Conservation (phyloP, 92 coral and sea anemone genomes). For the Parazoanthus atlanticus region DNA sequence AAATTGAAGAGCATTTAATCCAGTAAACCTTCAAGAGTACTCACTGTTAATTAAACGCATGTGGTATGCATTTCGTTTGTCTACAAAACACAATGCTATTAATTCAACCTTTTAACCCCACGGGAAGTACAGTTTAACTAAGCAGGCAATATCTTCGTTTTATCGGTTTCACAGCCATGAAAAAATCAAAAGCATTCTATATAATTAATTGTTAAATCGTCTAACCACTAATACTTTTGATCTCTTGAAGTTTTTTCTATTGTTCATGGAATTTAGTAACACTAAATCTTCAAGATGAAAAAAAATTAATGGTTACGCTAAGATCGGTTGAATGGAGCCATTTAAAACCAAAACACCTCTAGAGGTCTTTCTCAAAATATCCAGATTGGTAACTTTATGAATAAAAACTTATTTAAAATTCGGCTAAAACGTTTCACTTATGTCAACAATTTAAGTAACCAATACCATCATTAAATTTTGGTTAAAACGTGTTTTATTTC, state of each 20-base stretch:
- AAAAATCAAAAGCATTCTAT: background rate
- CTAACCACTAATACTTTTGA: background rate
- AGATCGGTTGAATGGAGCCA: background rate
- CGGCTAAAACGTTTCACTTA: background rate
- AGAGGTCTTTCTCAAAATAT: background rate
- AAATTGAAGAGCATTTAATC: background rate
- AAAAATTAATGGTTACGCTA: too few relatives aligned
- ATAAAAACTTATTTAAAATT: too few relatives aligned
- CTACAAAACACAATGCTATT: background rate
- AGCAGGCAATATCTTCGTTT: background rate
- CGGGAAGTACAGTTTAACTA: background rate
- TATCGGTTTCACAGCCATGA: background rate
- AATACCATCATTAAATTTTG: too few relatives aligned
- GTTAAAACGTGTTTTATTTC: too few relatives aligned
- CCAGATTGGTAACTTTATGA: background rate
- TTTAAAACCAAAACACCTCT: background rate
- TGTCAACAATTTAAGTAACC: background rate
- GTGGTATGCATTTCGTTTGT: background rate
- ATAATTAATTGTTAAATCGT: background rate
- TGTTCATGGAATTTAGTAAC: background rate
- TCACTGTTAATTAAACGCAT: background rate
- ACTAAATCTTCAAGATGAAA: background rate
- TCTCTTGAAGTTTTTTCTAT: background rate
- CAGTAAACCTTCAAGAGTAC: background rate
- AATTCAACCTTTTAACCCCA: background rate